Base-by-base conservation (phyloP, 2,888 invertebrate genomes). In the Marronus borbonicus region DNA sequence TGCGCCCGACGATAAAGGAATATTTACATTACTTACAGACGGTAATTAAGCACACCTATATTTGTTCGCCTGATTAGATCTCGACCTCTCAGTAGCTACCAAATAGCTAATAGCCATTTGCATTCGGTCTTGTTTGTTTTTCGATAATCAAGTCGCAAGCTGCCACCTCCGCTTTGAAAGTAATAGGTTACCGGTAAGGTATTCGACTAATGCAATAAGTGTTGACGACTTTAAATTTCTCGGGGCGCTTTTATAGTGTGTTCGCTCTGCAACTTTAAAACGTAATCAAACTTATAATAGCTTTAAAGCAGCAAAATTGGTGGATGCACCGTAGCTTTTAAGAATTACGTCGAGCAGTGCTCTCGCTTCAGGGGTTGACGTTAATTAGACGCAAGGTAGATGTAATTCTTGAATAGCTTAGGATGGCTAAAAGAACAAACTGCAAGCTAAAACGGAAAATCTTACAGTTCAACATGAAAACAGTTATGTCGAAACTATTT, bases 21-120 rank as follows among this genome's bases (percentile, higher is more conserved):
- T 88, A 88, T 88, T 88, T 88, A 88, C 88, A 87, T 85, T 86
- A 87, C 88, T 88, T 88, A 86, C 86, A 87, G 86, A 85, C 86
- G 85, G 86, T 88, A 88, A 88, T 88, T 88, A 88, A 88, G 87
- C 87, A 83, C 87, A 88, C 88, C 88, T 88, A 88, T 88, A 88
- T 88, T 88, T 88, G 87, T 87, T 86, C 86, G 87, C 81, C 81
- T 87, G 88, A 88, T 88, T 88, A 88, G 86, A 88, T 88, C 87
- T 85, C 84, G 85, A 83, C 84, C 83, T 84, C 77, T 77, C 84
- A 28, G 39, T 17, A 55, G 39, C 17, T 65, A 64, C 39, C 39
- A 20, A 84, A 58, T 20, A 60, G 17, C 58, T 72, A 86, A 86
- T 87, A 86, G 86, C 86, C 86, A 86, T 87, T 87, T 87, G 86